Conservation (phyloP, 2,113 vertebrate genomes). For the Emberiza fucata region DNA sequence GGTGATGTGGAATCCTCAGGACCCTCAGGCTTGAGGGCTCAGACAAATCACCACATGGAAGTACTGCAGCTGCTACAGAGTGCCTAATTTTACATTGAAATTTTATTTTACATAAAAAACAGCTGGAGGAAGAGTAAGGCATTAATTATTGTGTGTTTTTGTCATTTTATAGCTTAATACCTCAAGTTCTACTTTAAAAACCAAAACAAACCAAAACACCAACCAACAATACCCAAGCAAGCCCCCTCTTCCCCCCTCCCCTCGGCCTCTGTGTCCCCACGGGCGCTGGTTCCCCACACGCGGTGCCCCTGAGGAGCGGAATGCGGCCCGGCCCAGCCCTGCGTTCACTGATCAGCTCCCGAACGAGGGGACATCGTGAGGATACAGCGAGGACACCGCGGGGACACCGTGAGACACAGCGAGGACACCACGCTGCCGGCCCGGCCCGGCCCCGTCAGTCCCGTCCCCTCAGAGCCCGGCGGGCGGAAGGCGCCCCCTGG, state of each 20-base stretch:
- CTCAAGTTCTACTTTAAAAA: neutral
- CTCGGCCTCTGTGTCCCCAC: too few relatives aligned
- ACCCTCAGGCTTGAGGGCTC: neutral
- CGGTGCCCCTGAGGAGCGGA: neutral
- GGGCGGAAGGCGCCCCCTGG: neutral
- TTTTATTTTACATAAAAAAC: neutral
- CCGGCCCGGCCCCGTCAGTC: too few relatives aligned
- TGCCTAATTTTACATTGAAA: neutral
- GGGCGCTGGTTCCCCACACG: neutral
- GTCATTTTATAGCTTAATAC: neutral
- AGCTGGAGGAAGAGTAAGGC: neutral
- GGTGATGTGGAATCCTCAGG: neutral
- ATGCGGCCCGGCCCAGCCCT: rapidly evolving
- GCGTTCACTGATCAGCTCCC: too few relatives aligned
- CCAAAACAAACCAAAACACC: neutral
- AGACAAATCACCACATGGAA: neutral
- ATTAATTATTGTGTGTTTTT: neutral
- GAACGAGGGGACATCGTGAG: neutral
- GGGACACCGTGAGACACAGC: neutral
- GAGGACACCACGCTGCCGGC: too few relatives aligned
- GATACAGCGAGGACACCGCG: neutral
- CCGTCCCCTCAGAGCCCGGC: neutral
- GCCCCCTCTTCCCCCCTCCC: rapidly evolving
- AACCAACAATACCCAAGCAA: neutral
- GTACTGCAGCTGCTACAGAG: too few relatives aligned